Evolutionary conservation across 1,140 invertebrate species (phyloP), one percentile per base, ranked within the genome.

Genomic region (Drosophila eugracilis): DNA sequence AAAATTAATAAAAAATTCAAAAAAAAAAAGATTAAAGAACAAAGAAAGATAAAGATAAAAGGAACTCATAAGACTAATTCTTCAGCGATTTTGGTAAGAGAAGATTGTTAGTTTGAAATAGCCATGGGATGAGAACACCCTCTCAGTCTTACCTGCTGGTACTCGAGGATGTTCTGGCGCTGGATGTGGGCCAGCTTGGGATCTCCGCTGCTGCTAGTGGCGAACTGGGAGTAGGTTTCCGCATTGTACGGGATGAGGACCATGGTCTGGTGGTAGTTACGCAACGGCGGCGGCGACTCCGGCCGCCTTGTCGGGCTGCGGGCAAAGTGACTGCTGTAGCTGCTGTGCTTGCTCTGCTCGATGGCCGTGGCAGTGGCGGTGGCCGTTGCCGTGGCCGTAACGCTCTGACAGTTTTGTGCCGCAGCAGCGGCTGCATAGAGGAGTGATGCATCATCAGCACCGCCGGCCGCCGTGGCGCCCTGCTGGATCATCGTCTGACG

Each of bases 201-300:
- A 58, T 91, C 89, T 17, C 83, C 78, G 30, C 83, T 89, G 57
- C 71, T 89, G 75, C 70, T 83, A 45, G 84, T 89, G 69, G 90
- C 91, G 54, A 91, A 91, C 71, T 92, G 81, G 39, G 89, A 92
- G 66, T 91, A 91, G 26, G 88, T 88, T 67, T 92, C 89, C 26
- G 91, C 93, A 71, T 94, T 95, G 84, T 96, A 96, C 1, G 95
- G 95, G 26, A 96, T 95, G 47, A 96, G 94, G n/a, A 95, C 94
- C 93, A 96, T 95, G 0, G 95, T 95, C 69, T 95, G 94, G 58
- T 95, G 94, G 75, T 94, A 94, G 63, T 92, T 94, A 22, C 94
- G 92, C 12, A 94, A 92, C 4, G 94, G 94, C 0, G 94, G 94
- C 6, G 94, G 94, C 0, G 94, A 95, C 90, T 94, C 94, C 0